Evolutionary conservation across 2,797 vertebrate genomes (phyloP).

Genomic region (Falco peregrinus): DNA sequence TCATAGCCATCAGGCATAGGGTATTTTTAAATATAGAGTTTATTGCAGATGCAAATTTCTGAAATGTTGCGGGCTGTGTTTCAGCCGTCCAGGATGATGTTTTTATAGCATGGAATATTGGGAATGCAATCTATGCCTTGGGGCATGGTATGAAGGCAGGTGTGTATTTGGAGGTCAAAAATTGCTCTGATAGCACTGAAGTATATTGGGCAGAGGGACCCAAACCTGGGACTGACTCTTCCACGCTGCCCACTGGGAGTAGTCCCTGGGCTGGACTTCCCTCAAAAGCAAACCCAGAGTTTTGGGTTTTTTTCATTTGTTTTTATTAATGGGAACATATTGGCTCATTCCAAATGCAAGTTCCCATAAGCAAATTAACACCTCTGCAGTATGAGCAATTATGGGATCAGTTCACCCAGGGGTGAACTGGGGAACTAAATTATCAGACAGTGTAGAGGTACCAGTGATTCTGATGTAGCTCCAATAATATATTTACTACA

Average conservation of each 20-base stretch:
- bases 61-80: background rate
- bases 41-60: background rate
- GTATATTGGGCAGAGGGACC: background rate
- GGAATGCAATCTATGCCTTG: background rate
- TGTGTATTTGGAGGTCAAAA: background rate
- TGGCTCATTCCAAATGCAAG: background rate
- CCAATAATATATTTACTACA: background rate
- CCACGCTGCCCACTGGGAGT: background rate
- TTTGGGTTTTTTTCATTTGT: background rate
- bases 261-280: background rate
- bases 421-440: background rate
- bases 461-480: background rate
- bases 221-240: background rate
- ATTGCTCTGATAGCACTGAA: fast-evolving
- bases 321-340: background rate
- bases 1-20: background rate
- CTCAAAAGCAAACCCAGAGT: background rate
- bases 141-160: background rate
- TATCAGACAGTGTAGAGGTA: background rate
- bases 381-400: background rate
- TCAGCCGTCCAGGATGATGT: background rate
- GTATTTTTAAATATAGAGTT: background rate
- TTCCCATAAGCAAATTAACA: background rate
- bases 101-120: background rate
- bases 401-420: background rate